Conservation (phyloP, 2,797 vertebrate species). For the Rhadinocentrus ornatus region DNA sequence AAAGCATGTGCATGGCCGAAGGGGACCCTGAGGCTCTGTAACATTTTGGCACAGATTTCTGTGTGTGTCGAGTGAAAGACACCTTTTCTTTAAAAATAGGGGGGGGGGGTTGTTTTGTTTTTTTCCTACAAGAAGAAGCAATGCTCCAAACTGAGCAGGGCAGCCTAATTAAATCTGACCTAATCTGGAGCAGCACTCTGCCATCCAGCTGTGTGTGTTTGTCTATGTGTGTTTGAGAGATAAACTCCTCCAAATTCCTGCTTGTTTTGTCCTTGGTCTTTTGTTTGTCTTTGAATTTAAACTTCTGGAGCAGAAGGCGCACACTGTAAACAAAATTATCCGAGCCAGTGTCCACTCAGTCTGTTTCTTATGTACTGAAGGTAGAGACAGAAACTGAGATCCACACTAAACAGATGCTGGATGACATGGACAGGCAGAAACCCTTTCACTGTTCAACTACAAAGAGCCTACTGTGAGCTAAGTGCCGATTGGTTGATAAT, state of each 20-base stretch:
- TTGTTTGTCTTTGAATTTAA: slow-evolving; percentile 51
- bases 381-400: slow-evolving; percentile 39
- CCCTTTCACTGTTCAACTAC: slow-evolving; percentile 48
- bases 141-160: slow-evolving; percentile 80
- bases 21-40: slow-evolving; percentile 57
- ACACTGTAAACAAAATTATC: slow-evolving; percentile 43
- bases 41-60: slow-evolving; percentile 66
- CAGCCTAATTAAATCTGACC: slow-evolving; percentile 85
- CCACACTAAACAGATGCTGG: slow-evolving; percentile 59
- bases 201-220: slow-evolving; percentile 76
- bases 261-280: slow-evolving; percentile 60
- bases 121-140: slow-evolving; percentile 80
- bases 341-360: slow-evolving; percentile 38
- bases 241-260: slow-evolving; percentile 57
- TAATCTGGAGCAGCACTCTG: slow-evolving; percentile 81
- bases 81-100: slow-evolving; percentile 77
- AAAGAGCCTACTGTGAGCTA: slow-evolving; percentile 62
- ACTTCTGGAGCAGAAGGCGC: slow-evolving; percentile 39
- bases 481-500: slow-evolving; percentile 70
- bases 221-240: slow-evolving; percentile 38
- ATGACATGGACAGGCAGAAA: slow-evolving; percentile 43
- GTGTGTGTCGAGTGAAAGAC: slow-evolving; percentile 59
- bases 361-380: slow-evolving; percentile 34
- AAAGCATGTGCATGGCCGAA: slow-evolving; percentile 33
- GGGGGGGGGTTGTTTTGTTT: no score